A percentile compares a stretch with the other conserved stretches of the same genome.
phyloP scores from a whole-genome alignment of 2,113 vertebrate species.

The Ciconia stormi region DNA sequence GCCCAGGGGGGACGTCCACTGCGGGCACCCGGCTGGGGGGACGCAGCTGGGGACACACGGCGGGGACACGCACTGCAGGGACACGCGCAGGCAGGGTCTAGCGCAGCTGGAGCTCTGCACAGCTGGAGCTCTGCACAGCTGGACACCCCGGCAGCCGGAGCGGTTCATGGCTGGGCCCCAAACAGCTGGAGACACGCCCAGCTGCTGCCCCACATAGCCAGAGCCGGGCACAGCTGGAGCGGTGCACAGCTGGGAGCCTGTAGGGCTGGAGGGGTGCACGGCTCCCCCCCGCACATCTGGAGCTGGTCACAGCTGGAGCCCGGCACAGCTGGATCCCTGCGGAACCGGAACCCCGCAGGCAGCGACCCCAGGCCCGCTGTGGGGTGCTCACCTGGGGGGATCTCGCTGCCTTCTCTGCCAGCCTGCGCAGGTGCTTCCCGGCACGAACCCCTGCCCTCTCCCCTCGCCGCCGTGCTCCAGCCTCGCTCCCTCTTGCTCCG shows the following conservation, averaged over 20 bases:
- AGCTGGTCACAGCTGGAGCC: background rate
- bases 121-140: background rate
- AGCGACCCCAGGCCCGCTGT: background rate
- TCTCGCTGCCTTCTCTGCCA: background rate
- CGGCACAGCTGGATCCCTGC: background rate
- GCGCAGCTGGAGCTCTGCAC: background rate
- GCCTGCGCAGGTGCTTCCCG: background rate
- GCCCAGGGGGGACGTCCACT: fast-evolving
- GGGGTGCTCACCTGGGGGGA: too few species aligned
- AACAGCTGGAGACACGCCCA: background rate
- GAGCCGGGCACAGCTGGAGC: background rate
- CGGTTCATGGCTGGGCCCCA: fast-evolving
- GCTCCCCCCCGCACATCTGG: background rate
- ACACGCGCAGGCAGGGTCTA: fast-evolving
- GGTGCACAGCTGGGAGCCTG: background rate
- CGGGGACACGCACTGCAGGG: background rate
- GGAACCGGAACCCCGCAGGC: background rate
- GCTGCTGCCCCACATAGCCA: background rate
- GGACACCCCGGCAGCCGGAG: background rate
- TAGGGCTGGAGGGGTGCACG: background rate
- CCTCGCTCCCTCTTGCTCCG: background rate
- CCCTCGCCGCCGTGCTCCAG: fast-evolving
- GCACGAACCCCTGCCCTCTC: background rate
- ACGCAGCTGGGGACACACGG: background rate
- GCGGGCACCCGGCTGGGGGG: background rate